phyloP scores from a whole-genome alignment of 2,113 vertebrate species.

The Baryphthengus martii region DNA sequence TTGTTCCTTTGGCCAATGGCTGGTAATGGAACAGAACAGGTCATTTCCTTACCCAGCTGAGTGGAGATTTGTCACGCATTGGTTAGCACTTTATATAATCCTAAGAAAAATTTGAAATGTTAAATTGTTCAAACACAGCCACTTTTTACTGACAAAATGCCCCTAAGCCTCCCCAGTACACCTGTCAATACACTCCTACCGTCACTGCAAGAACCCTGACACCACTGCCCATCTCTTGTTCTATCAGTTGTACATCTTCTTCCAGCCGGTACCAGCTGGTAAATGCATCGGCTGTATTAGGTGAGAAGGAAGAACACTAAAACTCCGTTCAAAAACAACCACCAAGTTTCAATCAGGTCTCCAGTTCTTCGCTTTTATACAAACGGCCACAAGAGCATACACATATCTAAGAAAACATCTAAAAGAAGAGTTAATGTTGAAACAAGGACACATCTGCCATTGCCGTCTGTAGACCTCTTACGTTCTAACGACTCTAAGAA shows the following conservation, averaged over 20 bases:
- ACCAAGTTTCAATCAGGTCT: neutral
- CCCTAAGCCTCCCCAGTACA: constrained; percentile 3
- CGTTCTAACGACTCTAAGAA: neutral
- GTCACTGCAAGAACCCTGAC: neutral
- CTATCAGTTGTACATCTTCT: neutral
- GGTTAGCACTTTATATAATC: constrained; percentile 66
- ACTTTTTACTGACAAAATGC: constrained; percentile 31
- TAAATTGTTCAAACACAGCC: constrained; percentile 61
- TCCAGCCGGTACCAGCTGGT: neutral
- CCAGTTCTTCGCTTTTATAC: neutral
- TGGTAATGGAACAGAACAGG: constrained; percentile 64
- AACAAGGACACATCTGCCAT: neutral
- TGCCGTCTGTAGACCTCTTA: neutral
- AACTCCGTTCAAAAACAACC: neutral
- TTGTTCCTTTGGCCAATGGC: constrained; percentile 72
- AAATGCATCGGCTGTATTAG: neutral
- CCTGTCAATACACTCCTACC: neutral
- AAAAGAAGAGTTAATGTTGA: neutral
- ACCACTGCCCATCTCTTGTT: neutral
- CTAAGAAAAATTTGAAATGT: constrained; percentile 60
- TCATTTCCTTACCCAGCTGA: constrained; percentile 68
- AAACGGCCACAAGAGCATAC: neutral
- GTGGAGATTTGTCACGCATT: constrained; percentile 57
- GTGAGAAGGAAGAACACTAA: neutral
- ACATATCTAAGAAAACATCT: neutral